These are phyloP conservation scores for Eulemur rubriventer DNA, from an alignment of 2,797 vertebrate species.

Conservation along the genomic window DNA sequence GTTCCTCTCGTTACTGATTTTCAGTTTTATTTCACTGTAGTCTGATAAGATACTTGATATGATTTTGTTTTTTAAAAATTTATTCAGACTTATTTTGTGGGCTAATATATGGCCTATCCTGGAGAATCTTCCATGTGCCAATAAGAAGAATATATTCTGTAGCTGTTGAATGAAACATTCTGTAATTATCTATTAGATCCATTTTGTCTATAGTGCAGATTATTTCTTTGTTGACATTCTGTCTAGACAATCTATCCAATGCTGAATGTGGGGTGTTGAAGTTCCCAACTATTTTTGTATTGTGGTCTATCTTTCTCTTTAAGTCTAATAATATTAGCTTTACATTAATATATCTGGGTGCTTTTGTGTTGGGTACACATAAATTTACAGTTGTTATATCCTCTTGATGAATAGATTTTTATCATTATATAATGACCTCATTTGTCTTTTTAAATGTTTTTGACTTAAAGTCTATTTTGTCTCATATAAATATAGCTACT, in stretches of 20 bases:
- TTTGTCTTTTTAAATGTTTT: background rate
- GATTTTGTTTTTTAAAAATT: background rate
- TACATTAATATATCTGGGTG: background rate
- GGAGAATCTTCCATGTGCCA: background rate
- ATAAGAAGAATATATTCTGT: background rate
- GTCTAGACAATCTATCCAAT: background rate
- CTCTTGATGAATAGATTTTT: background rate
- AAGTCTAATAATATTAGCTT: background rate
- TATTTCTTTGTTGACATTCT: background rate
- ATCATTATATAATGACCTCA: background rate
- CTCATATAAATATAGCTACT: background rate
- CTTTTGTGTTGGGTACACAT: background rate
- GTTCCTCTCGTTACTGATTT: too few species aligned
- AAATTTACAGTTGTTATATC: background rate
- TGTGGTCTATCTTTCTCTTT: background rate
- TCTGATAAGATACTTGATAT: too few species aligned
- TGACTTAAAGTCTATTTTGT: background rate
- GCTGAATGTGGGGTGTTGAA: background rate
- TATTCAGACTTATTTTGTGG: background rate
- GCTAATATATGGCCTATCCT: background rate
- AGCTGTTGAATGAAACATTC: background rate
- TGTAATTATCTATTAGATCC: background rate
- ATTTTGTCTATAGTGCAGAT: background rate
- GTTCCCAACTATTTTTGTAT: background rate
- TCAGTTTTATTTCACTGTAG: too few species aligned